Evolutionary conservation across 1,140 invertebrate genomes (phyloP).

Genomic region (Lucilia cuprina): DNA sequence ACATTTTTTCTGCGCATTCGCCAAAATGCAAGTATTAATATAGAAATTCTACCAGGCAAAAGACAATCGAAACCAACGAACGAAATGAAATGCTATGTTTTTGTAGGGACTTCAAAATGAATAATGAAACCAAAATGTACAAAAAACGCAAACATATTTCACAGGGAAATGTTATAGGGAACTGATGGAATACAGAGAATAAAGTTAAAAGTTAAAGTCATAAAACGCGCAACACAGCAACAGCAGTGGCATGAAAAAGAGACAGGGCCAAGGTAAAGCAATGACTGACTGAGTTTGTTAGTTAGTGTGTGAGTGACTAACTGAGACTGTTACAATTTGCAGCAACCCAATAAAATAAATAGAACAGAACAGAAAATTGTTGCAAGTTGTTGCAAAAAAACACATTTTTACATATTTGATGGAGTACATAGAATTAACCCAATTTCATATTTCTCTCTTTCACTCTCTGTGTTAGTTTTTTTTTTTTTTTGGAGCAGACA

Average conservation of each 20-base stretch:
- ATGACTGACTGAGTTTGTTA: neutral
- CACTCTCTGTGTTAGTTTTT: too few species aligned
- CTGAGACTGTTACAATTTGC: too few species aligned
- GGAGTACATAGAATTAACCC: constrained; percentile 27
- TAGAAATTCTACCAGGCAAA: neutral
- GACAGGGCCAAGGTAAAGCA: constrained; percentile 32
- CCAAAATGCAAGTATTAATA: neutral
- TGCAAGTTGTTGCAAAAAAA: neutral
- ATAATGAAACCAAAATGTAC: neutral
- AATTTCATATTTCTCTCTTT: neutral
- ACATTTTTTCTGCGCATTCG: neutral
- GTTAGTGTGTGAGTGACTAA: too few species aligned
- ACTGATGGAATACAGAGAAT: neutral
- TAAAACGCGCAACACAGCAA: neutral
- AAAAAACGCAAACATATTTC: neutral
- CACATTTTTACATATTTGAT: neutral
- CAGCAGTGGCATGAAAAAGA: neutral
- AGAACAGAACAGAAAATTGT: neutral
- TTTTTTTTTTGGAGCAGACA: neutral
- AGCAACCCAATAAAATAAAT: too few species aligned
- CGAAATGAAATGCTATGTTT: neutral
- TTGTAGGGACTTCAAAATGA: neutral
- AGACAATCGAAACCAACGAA: neutral
- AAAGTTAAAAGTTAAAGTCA: neutral
- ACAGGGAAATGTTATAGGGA: neutral